Evolutionary conservation across 2,113 vertebrate genomes (phyloP), one percentile per base, ranked within the genome.

Genomic region (Colaptes auratus): DNA sequence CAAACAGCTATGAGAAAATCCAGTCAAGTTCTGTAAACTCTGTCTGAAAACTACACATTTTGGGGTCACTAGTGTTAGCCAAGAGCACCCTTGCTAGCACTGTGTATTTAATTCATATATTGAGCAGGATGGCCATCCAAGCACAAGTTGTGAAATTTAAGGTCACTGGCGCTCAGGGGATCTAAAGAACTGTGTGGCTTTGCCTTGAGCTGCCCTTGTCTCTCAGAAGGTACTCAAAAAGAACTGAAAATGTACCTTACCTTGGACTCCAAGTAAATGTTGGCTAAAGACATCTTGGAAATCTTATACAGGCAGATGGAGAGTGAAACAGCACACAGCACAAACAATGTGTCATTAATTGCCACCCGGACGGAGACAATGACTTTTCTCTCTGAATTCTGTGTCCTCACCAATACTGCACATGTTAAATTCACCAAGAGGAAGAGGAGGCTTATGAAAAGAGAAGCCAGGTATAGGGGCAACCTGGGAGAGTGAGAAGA

Each of bases 211-310:
- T 82, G 66, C 70, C 52, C 27, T 73, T 27, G 9, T 80, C 56
- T 79, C 66, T 73, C 44, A 91, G 53, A 83, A 94, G 67, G 72
- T 74, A 74, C 90, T 82, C 70, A 64, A 73, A 88, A 93, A 95
- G 67, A 95, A 85, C 35, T 83, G 72, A 94, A 96, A 95, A 92
- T 95, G 87, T 94, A 95, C 89, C 98, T 97, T 96, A 99, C 99
- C 98, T 99, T 99, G 70, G 99, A 99, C 89, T 99, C 99, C 98
- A 99, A 96, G 98, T 99, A 99, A 94, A 99, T 98, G 97, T 99
- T 99, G 95, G 99, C 98, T 95, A 99, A 97, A 24, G 99, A 99
- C 99, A 99, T 99, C 98, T 99, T 99, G 30, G 99, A 99, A 77
- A 99, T 99, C 96, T 98, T 99, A 98, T 99, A 99, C 77, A 99